Conservation (phyloP, 2,113 vertebrate species). For the Podilymbus podiceps region DNA sequence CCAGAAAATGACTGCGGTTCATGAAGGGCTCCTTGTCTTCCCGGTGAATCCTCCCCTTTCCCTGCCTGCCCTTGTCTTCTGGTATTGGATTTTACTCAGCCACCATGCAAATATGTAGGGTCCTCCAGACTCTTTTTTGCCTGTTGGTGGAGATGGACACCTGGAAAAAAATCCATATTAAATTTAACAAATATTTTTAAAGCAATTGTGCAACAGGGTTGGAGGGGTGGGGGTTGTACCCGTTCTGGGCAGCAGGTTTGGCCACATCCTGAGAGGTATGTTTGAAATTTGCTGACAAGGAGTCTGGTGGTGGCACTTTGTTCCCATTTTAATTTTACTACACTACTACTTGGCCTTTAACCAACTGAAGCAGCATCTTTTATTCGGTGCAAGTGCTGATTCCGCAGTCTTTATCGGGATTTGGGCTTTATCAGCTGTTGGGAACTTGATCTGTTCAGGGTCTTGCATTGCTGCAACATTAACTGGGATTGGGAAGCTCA, state of each 20-base stretch:
- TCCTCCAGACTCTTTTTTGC: accelerated
- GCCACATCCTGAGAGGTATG: constrained; percentile 54
- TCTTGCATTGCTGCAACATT: not conserved
- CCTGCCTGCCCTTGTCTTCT: not conserved
- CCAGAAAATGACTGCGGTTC: not conserved
- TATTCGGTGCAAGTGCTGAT: constrained; percentile 40
- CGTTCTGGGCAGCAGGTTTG: not conserved
- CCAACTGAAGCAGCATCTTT: constrained; percentile 68
- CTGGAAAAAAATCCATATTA: not conserved
- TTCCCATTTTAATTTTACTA: constrained; percentile 63
- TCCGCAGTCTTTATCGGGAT: constrained; percentile 52
- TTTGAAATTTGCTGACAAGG: constrained; percentile 53
- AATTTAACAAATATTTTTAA: not conserved
- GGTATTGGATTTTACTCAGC: not conserved
- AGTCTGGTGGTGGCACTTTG: constrained; percentile 52
- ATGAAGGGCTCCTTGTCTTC: not conserved
- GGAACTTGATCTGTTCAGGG: constrained; percentile 38
- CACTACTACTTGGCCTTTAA: constrained; percentile 57
- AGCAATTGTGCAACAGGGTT: not conserved
- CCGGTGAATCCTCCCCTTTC: not conserved
- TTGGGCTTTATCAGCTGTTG: constrained; percentile 28
- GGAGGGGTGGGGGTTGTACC: constrained; percentile 10
- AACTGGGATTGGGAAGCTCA: not conserved
- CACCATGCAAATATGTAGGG: accelerated
- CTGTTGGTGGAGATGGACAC: not conserved